phyloP scores from a whole-genome alignment of 1,140 invertebrate genomes.

The Sinella curviseta region DNA sequence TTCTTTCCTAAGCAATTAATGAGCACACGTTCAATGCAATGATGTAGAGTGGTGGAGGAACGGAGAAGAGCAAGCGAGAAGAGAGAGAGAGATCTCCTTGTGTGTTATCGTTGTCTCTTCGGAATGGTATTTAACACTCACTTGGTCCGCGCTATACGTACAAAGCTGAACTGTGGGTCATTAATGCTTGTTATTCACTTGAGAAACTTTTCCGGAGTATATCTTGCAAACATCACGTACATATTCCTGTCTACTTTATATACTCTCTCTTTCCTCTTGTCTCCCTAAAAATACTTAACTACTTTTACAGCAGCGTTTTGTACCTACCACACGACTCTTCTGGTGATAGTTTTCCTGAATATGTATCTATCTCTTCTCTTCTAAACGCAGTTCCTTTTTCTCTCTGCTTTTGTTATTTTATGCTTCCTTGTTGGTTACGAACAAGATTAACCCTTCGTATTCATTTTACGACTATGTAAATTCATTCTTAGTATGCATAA shows the following conservation, averaged over 20 bases:
- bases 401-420: no score
- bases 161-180: conserved; percentile 12
- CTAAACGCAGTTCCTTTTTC: no score
- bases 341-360: no score
- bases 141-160: neutral
- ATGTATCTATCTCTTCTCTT: no score
- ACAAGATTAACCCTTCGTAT: neutral
- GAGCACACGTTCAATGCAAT: conserved; percentile 13
- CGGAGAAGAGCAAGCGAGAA: neutral
- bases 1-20: conserved; percentile 20
- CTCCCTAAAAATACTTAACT: no score
- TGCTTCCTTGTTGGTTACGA: neutral
- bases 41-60: neutral
- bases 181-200: conserved; percentile 24
- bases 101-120: conserved; percentile 20
- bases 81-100: neutral
- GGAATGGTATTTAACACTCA: conserved; percentile 24
- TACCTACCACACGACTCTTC: no score
- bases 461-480: conserved; percentile 1
- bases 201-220: conserved; percentile 24
- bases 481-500: no score
- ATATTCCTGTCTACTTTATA: neutral
- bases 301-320: no score
- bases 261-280: neutral
- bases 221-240: neutral